These are phyloP conservation scores for Cotesia chilonis DNA, from an alignment of 1,140 invertebrate species.

Conservation along the genomic window DNA sequence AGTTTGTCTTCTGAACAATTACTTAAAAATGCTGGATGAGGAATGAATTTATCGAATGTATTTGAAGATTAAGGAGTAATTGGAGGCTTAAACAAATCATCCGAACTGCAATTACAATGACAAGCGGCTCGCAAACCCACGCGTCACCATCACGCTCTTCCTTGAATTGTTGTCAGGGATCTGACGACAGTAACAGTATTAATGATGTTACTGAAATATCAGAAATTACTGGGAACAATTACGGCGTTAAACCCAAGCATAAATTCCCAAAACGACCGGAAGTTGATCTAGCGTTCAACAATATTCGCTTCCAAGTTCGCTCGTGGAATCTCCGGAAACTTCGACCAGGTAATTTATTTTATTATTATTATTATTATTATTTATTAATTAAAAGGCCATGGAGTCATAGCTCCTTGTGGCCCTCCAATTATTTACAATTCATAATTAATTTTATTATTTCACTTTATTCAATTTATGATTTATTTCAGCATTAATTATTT, in stretches of 20 bases:
- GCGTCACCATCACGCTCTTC: slow-evolving; percentile 53
- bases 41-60: neutral
- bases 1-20: too few relatives aligned
- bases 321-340: slow-evolving; percentile 55
- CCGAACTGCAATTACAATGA: slow-evolving; percentile 39
- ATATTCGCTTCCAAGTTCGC: slow-evolving; percentile 55
- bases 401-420: too few relatives aligned
- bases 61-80: neutral
- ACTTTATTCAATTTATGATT: too few relatives aligned
- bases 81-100: neutral
- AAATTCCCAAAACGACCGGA: slow-evolving; percentile 61
- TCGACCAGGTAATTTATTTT: slow-evolving; percentile 47
- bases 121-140: slow-evolving; percentile 44
- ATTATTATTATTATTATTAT: slow-evolving; percentile 2
- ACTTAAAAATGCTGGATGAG: neutral
- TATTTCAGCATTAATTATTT: too few relatives aligned
- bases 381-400: too few relatives aligned
- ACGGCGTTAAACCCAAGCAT: slow-evolving; percentile 57
- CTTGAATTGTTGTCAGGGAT: slow-evolving; percentile 54
- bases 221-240: slow-evolving; percentile 50
- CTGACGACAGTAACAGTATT: slow-evolving; percentile 44
- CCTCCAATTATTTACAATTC: too few relatives aligned
- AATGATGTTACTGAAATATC: slow-evolving; percentile 49
- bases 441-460: neutral
- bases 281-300: slow-evolving; percentile 54